Evolutionary conservation across 2,113 vertebrate species (phyloP).

Genomic region (Periophthalmodon schlosseri): DNA sequence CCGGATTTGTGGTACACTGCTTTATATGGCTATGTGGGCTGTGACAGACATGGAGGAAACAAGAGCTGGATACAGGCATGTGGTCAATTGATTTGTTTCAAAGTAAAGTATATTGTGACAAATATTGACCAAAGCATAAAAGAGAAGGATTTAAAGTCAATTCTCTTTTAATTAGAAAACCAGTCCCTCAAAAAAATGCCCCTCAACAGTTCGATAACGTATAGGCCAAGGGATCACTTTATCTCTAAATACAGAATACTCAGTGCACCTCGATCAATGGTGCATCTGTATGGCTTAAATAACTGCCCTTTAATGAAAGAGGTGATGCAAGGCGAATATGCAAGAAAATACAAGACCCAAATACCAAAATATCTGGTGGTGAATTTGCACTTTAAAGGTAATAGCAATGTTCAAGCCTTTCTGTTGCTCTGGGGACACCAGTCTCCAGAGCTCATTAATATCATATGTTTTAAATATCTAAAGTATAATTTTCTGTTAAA

Average conservation of each 20-base stretch:
- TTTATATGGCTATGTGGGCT: slow-evolving; percentile 32
- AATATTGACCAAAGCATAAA: slow-evolving; percentile 9
- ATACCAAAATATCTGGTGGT: background rate
- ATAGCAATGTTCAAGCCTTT: background rate
- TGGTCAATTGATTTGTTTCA: background rate
- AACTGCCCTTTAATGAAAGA: background rate
- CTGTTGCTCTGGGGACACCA: background rate
- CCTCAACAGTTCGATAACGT: background rate
- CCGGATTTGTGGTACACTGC: slow-evolving; percentile 17
- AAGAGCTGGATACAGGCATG: background rate
- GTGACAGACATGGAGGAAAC: slow-evolving; percentile 14
- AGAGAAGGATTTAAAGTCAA: slow-evolving; percentile 6
- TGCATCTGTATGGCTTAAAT: background rate
- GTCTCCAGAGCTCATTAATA: background rate
- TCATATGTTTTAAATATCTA: background rate
- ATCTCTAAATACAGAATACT: slow-evolving; percentile 2
- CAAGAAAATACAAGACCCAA: background rate
- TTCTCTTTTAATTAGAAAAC: slow-evolving; percentile 13
- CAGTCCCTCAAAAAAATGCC: slow-evolving; percentile 1
- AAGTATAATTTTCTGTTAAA: background rate
- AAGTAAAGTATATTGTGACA: slow-evolving; percentile 11
- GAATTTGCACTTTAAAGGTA: background rate
- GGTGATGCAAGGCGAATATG: background rate
- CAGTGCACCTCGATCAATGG: background rate
- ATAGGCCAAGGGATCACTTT: slow-evolving; percentile 3